Evolutionary conservation across 2,797 vertebrate genomes (phyloP), one percentile per base, ranked within the genome.

Genomic region (Peromyscus melanophrys): DNA sequence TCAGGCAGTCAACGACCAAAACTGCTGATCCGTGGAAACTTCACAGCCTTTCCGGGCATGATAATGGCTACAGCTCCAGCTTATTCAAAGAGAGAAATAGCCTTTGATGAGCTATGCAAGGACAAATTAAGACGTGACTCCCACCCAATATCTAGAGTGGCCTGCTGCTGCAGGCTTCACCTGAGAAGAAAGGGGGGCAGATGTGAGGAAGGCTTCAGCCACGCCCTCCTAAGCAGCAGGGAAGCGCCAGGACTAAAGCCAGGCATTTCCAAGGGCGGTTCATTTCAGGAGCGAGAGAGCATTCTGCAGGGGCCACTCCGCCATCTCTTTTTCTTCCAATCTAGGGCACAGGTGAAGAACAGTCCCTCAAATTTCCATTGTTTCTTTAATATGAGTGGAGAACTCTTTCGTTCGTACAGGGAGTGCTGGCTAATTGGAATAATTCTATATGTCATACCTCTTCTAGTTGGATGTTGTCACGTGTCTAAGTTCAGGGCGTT

Each of bases 21-120:
- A 97, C 94, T 98, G 98, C 97, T 96, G 96, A 97, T 94, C 96
- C 80, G 16, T 93, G 90, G 92, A 95, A 97, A 96, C 96, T 97
- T 97, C 97, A 87, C 95, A 96, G 92, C 93, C 95, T 97, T 96
- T 85, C 90, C 11, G 19, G 93, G 88, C 96, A 89, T 90, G 85
- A 96, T 96, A 93, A 97, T 4, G 89, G 93, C 84, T 94, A 43
- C 59, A 92, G 95, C 89, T 69, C 77, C 29, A 80, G 95, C 90
- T 98, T 90, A 84, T 96, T 97, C 96, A 96, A 78, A 97, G 89
- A 82, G 77, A 97, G 96, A 97, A 96, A 97, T n/a, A 87, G 89
- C 91, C 94, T 96, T 96, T 97, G 96, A 97, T 88, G 96, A 97
- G 94, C 92, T 77, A 88, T 65, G 85, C 96, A 96, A 96, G 97